Base-by-base conservation (phyloP, 2,888 invertebrate genomes). In the Andrena minutula region DNA sequence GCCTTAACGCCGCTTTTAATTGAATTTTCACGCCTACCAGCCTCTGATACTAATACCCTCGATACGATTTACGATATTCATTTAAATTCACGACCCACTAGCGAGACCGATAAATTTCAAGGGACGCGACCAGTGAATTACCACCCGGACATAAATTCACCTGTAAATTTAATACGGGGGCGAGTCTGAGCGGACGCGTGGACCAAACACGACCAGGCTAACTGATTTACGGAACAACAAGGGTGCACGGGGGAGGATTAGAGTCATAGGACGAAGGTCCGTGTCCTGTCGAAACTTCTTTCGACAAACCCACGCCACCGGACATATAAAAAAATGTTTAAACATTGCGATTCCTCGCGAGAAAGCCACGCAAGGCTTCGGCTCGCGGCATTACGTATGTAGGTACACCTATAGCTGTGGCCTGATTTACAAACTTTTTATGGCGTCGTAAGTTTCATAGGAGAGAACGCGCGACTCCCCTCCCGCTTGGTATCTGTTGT, bases 391-490 rank as follows among this genome's bases (percentile, higher is more conserved):
- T 41, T 41, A 16, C 16, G 20, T 47, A 53, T 78, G 41, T 70
- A 74, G 61, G 26, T 70, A 16, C 47, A 32, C 61, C 10, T 23
- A 35, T 69, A 82, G 70, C 72, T 84, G 82, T 60, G 72, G 71
- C 69, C 72, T 58, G 72, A 68, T 84, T 72, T 71, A 32, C 51
- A 75, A 77, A 84, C 72, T 82, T 82, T 75, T 75, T 61, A 61
- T 30, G 60, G 51, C 23, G 10, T 30, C 71, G n/a, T 72, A 47
- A 6, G 49, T 72, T 70, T 75, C 26, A 8, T 35, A 28, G 23
- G 7, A n/a, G 56, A 32, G 16, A 53, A 26, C 41, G 6, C 16
- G n/a, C 16, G 2, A 26, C 28, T n/a, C 12, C 2, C 16, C n/a
- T 0, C 7, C 20, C 16, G 5, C 7, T 0, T 7, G 2, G 5